Evolutionary conservation across 2,113 vertebrate species (phyloP).

Genomic region (Oncorhynchus kisutch): DNA sequence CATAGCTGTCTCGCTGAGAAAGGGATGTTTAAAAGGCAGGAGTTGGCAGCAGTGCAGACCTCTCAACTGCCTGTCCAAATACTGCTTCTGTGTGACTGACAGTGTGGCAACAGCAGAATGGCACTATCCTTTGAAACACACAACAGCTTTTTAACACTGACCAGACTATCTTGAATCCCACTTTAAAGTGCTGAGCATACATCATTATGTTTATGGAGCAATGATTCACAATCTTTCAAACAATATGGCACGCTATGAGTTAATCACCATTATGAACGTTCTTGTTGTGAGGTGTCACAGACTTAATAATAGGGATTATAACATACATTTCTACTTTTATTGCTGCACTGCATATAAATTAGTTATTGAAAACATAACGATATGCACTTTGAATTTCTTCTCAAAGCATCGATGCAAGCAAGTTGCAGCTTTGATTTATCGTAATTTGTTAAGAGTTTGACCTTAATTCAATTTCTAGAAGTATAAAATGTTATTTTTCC

Average conservation of each 20-base stretch:
- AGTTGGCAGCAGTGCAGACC: constrained; percentile 62
- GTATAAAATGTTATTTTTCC: constrained; percentile 90
- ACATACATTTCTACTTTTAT: background rate
- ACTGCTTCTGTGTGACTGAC: constrained; percentile 68
- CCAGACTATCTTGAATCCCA: constrained; percentile 40
- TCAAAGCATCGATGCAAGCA: constrained; percentile 35
- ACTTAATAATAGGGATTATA: background rate
- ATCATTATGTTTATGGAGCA: constrained; percentile 10
- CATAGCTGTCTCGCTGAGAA: constrained; percentile 11
- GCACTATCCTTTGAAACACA: constrained; percentile 60
- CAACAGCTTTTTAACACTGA: constrained; percentile 53
- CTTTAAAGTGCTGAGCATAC: constrained; percentile 3
- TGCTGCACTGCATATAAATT: background rate
- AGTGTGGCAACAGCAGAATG: constrained; percentile 60
- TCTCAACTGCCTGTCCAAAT: constrained; percentile 73
- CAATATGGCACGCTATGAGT: constrained; percentile 54
- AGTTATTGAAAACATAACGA: constrained; percentile 12
- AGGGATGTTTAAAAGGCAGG: constrained; percentile 69
- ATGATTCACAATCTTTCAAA: constrained; percentile 29
- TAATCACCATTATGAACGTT: constrained; percentile 4
- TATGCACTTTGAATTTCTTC: constrained; percentile 33
- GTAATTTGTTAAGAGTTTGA: constrained; percentile 80
- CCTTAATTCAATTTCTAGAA: constrained; percentile 94
- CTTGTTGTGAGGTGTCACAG: background rate
- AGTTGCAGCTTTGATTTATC: constrained; percentile 68